phyloP scores from a whole-genome alignment of 2,888 invertebrate genomes.

The Watsonalla binaria region DNA sequence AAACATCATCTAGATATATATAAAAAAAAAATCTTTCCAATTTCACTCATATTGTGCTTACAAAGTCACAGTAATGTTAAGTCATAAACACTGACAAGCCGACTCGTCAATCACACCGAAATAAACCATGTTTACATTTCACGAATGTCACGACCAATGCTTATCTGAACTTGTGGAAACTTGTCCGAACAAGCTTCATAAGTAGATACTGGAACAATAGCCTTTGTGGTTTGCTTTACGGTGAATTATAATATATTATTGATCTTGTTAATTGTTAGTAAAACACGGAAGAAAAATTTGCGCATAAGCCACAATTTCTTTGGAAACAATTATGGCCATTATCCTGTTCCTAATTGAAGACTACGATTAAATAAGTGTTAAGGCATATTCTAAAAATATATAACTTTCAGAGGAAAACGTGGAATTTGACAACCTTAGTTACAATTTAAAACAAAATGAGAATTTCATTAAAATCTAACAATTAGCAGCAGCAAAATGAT shows the following conservation, averaged over 20 bases:
- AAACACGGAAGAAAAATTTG: too few relatives aligned
- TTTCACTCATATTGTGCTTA: background rate
- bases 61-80: slow-evolving; percentile 17
- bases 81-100: slow-evolving; percentile 42
- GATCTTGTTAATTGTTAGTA: background rate
- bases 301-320: too few relatives aligned
- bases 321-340: too few relatives aligned
- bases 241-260: background rate
- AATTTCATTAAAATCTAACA: too few relatives aligned
- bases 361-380: too few relatives aligned
- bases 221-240: background rate
- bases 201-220: background rate
- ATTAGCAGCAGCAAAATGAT: too few relatives aligned
- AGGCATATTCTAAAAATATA: too few relatives aligned
- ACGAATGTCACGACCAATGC: slow-evolving; percentile 34
- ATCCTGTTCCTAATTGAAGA: too few relatives aligned
- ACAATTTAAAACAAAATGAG: too few relatives aligned
- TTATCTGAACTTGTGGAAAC: slow-evolving; percentile 2
- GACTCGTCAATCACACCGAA: slow-evolving; percentile 51
- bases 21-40: background rate
- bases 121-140: slow-evolving; percentile 52
- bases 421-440: too few relatives aligned
- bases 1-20: background rate
- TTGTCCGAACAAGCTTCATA: background rate
- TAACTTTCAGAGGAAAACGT: too few relatives aligned